Evolutionary conservation across 2,888 invertebrate genomes (phyloP), one percentile per base, ranked within the genome.

Genomic region (Xestia rhomboidea): DNA sequence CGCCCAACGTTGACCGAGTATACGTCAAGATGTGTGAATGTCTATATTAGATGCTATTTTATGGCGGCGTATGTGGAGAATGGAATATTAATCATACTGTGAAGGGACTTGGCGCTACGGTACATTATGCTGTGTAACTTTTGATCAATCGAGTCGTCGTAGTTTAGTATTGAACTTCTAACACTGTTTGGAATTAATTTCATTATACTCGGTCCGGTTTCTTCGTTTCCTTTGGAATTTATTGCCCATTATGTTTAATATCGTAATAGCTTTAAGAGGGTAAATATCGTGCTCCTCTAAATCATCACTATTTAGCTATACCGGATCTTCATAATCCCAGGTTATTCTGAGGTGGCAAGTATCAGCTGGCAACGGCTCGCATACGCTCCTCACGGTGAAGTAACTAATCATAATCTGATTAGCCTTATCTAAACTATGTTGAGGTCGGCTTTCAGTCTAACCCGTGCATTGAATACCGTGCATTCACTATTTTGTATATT

Each of bases 1-100:
- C 83, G 78, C 77, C 74, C 82, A 79, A 83, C 71, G 73, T 80
- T 83, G 84, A 84, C 80, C 81, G 81, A 89, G 81, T 75, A 46
- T 63, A 76, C 73, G 84, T 86, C 89, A 87, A 83, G 86, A 86
- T 84, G 84, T 87, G 81, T 84, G 79, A 80, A 88, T 81, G 86
- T 82, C 80, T 85, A 72, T 81, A 81, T 85, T 77, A 86, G 83
- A 75, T 66, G 60, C 18, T 62, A 76, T 69, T 70, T 70, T 74
- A 76, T 74, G 70, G 67, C 13, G 24, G 41, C 71, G 63, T 68
- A 68, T 77, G 70, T 68, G 64, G 66, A 51, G 73, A 83, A 83
- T 83, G 10, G 81, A 71, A 74, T 73, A 83, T 80, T 73, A 77
- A 76, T 70, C 76, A 77, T 79, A 73, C n/a, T 49, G 24, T 76